Base-by-base conservation (phyloP, 2,797 vertebrate genomes). In the Danio jaintianensis region DNA sequence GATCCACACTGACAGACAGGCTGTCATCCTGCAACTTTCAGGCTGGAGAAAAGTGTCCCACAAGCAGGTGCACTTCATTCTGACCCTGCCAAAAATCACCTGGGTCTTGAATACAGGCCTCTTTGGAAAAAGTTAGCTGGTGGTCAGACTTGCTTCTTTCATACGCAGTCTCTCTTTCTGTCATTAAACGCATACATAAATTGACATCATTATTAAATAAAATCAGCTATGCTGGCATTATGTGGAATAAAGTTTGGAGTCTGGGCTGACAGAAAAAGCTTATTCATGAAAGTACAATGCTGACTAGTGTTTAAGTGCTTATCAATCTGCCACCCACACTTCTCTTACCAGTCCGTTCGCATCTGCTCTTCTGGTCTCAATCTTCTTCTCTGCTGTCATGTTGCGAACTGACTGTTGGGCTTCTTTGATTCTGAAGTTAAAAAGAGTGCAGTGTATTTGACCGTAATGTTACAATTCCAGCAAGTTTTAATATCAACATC, bases 161-260 rank as follows among this genome's bases (percentile, higher is more conserved):
- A 96, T 96, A 62, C 96, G 96, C 62, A 98, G 90, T 82, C 95
- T 93, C 85, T 97, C 94, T 93, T 99, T 98, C 97, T 98, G 94
- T 92, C 83, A 85, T 48, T 64, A 75, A 71, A 82, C 84, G 83
- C 52, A 29, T 2, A 29, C 5, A 80, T 58, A 62, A 62, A 13
- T 55, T 20, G 9, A 45, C 18, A 29, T 74, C 18, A 45, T 43
- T 22, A 56, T 68, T 2, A 53, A 50, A 6, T 12, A 15, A 45
- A 15, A 59, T 22, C 47, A 68, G 47, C 4, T 40, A 16, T 16
- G 0, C 20, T 43, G 69, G 12, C 29, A 59, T 12, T 36, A 36
- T 47, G 42, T 16, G n/a, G 4, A 50, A 68, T 29, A 29, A 1
- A 29, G 29, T 38, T 38, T 61, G 4, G 29, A 61, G 29, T 61